Conservation (phyloP, 2,797 vertebrate species). For the Pangasius krempfi region DNA sequence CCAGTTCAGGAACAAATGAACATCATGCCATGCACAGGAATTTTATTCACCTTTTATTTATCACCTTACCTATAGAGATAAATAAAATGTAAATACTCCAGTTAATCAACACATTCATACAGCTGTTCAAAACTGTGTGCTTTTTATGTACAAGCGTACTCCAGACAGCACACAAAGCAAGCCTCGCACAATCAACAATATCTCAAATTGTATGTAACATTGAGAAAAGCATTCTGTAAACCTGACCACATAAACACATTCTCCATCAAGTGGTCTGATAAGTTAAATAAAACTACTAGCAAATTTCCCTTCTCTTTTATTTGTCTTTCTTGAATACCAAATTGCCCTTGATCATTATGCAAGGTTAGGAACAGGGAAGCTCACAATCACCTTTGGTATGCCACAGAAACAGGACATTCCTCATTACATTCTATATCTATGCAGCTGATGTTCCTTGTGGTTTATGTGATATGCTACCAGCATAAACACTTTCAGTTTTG, state of each 20-base stretch:
- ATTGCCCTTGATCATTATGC: slow-evolving; percentile 16
- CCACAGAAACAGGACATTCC: slow-evolving; percentile 45
- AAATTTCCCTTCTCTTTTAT: neutral
- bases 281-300: slow-evolving; percentile 19
- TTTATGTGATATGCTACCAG: slow-evolving; percentile 20
- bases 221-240: slow-evolving; percentile 44
- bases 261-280: slow-evolving; percentile 44
- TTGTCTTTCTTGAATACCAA: slow-evolving; percentile 16
- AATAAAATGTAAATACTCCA: slow-evolving; percentile 65
- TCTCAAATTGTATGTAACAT: slow-evolving; percentile 51
- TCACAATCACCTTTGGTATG: slow-evolving; percentile 47
- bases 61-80: slow-evolving; percentile 66
- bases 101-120: slow-evolving; percentile 71
- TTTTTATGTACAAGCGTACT: slow-evolving; percentile 68
- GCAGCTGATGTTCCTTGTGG: slow-evolving; percentile 13
- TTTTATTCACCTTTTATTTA: slow-evolving; percentile 73
- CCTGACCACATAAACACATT: slow-evolving; percentile 57
- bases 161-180: slow-evolving; percentile 61
- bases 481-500: slow-evolving; percentile 22
- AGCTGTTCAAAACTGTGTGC: slow-evolving; percentile 55
- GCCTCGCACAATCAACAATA: slow-evolving; percentile 66
- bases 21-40: slow-evolving; percentile 34
- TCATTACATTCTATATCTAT: slow-evolving; percentile 51
- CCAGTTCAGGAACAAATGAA: slow-evolving; percentile 42
- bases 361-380: slow-evolving; percentile 26